Conservation (phyloP, 2,888 invertebrate species). For the Drosophila ochracea region DNA sequence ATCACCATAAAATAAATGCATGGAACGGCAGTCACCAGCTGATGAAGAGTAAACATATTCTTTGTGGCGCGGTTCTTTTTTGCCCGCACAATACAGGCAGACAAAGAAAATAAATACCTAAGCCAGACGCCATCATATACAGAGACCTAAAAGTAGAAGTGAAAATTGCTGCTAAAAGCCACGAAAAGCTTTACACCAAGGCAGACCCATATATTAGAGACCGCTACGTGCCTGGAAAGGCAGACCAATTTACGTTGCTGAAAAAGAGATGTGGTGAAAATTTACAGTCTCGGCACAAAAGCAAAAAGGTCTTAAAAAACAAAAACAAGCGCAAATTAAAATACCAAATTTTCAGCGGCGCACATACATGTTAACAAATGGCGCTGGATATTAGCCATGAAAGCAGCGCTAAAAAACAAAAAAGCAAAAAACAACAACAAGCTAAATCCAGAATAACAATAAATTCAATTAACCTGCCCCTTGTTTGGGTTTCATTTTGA, state of each 20-base stretch:
- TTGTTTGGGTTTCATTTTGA: conserved; percentile 58
- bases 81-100: conserved; percentile 38
- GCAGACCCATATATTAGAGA: background rate
- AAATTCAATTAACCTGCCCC: conserved; percentile 74
- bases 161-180: conserved; percentile 40
- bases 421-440: conserved; percentile 18
- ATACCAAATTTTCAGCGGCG: conserved; percentile 37
- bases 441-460: conserved; percentile 58
- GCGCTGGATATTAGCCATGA: conserved; percentile 31
- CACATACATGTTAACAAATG: conserved; percentile 42
- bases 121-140: conserved; percentile 25
- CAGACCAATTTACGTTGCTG: conserved; percentile 49
- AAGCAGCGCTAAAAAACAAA: conserved; percentile 19
- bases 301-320: conserved; percentile 20
- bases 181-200: conserved; percentile 13
- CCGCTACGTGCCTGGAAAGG: conserved; percentile 33
- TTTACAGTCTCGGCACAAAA: conserved; percentile 33
- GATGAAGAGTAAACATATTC: conserved; percentile 43
- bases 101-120: conserved; percentile 46
- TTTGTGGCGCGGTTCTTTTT: conserved; percentile 6
- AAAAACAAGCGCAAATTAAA: conserved; percentile 58
- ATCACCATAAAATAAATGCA: conserved; percentile 36
- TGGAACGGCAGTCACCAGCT: conserved; percentile 22
- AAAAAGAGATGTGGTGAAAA: conserved; percentile 25
- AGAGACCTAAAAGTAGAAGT: conserved; percentile 3